Base-by-base conservation (phyloP, 2,888 invertebrate genomes). In the Ichneumon xanthorius region DNA sequence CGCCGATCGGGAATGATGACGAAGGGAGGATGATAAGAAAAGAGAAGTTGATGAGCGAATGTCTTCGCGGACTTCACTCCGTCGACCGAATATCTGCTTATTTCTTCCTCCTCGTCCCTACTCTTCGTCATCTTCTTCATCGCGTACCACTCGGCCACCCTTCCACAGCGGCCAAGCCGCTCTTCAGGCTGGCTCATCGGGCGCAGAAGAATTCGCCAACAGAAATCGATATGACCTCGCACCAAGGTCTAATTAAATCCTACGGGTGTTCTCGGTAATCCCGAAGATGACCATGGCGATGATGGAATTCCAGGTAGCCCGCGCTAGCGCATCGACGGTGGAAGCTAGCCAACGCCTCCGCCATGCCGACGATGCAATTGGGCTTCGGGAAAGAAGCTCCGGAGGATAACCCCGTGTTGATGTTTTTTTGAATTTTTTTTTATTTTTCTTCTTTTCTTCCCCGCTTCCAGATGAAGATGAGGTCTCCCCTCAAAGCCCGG, bases 241-340 rank as follows among this genome's bases (percentile, higher is more conserved):
- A 77, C 86, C 22, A 84, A 85, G 78, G 84, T 89, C 87, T 88
- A 89, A 89, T 90, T 90, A 90, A 90, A 90, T 87, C 80, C 86
- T 82, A 84, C 80, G 85, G 75, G 71, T 58, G 86, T 88, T 90
- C 87, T 86, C 84, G 50, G 87, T 87, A 87, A 85, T 80, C 82
- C 80, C 73, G 79, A 84, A 79, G 87, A 87, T 80, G 88, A 87
- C 82, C 84, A 67, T 82, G 63, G 67, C 78, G 81, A 71, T 71
- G 86, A 88, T 90, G 88, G 84, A 81, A 90, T 89, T 90, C 85
- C 80, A 83, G 80, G 87, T 87, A 87, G 71, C 55, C 48, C 77
- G 73, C 72, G 33, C 40, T 53, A 37, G 19, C 78, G 22, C 19
- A 72, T 53, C 53, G 71, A 76, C 82, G 70, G 30, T 61, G 73